These are phyloP conservation scores for Orgyia antiqua DNA, from an alignment of 2,888 invertebrate species.

Conservation along the genomic window DNA sequence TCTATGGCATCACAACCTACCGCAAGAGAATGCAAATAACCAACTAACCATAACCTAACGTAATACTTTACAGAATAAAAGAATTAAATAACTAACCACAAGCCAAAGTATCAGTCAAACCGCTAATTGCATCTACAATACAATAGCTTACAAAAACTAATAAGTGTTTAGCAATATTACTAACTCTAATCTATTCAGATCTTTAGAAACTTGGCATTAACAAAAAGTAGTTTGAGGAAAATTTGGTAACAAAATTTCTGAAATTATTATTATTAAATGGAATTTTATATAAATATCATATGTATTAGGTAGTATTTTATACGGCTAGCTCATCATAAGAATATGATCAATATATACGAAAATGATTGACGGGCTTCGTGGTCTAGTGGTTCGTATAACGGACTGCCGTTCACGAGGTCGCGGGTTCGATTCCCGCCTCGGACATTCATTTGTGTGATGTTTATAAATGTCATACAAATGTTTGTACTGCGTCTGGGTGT, in stretches of 20 bases:
- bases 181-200: constrained; percentile 9
- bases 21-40: neutral
- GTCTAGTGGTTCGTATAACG: no score
- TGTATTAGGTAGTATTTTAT: no score
- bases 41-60: neutral
- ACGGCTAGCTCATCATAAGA: no score
- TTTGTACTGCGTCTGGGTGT: no score
- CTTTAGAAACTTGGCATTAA: constrained; percentile 12
- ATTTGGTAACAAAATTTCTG: constrained; percentile 12
- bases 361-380: no score
- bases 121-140: constrained; percentile 6
- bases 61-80: constrained; percentile 1
- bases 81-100: constrained; percentile 12
- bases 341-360: no score
- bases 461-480: no score
- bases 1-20: neutral
- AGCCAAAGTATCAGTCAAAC: constrained; percentile 7
- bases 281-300: no score
- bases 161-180: constrained; percentile 9
- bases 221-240: constrained; percentile 9
- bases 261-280: no score
- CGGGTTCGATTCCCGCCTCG: no score
- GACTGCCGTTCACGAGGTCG: no score
- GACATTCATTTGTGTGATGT: no score
- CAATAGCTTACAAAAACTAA: constrained; percentile 16